These are phyloP conservation scores for Azemiops feae DNA, from an alignment of 2,113 vertebrate species.

Conservation along the genomic window DNA sequence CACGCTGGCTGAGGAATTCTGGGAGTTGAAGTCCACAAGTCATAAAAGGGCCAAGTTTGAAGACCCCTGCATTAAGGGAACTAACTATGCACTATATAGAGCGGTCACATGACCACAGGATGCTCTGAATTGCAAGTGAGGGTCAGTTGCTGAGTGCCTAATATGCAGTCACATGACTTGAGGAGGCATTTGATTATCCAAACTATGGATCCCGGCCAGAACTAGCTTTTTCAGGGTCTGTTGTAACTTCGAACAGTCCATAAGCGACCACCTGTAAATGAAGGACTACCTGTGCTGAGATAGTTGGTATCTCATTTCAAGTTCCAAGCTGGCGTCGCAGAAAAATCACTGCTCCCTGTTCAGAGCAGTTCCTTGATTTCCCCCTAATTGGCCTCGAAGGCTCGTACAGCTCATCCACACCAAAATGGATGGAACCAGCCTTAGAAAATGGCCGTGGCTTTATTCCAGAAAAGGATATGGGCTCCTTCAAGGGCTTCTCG, in stretches of 20 bases:
- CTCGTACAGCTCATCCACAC: not conserved
- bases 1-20: too few species aligned
- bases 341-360: not conserved
- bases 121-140: not conserved
- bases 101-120: not conserved
- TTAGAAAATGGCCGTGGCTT: not conserved
- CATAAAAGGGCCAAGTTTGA: too few species aligned
- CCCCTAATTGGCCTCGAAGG: not conserved
- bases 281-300: not conserved
- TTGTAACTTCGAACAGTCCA: not conserved
- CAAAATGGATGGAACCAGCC: not conserved
- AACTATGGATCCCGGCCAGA: not conserved
- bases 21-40: too few species aligned
- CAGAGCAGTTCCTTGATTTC: not conserved
- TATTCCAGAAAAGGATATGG: conserved; percentile 87
- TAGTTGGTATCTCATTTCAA: not conserved
- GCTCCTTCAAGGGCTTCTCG: conserved; percentile 95
- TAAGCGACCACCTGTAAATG: not conserved
- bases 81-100: not conserved
- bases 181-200: not conserved
- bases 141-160: not conserved
- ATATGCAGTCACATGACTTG: not conserved
- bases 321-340: not conserved
- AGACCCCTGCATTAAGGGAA: not conserved
- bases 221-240: not conserved